Conservation (phyloP, 2,888 invertebrate genomes). For the Himalopsyche anomala region DNA sequence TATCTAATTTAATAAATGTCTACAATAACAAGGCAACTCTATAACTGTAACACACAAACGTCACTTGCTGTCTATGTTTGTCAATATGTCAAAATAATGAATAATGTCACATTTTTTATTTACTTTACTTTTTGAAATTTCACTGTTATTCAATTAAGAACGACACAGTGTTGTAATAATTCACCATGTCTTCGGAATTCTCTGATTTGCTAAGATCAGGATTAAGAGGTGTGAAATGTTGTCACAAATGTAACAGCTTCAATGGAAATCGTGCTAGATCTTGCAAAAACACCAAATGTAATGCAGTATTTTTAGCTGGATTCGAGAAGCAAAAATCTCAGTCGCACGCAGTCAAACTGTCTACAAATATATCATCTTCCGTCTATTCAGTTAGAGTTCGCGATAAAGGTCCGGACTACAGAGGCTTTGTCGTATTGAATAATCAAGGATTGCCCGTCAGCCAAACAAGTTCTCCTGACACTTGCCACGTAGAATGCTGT, state of each 20-base stretch:
- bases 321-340: constrained; percentile 67
- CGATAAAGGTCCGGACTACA: constrained; percentile 82
- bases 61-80: not conserved
- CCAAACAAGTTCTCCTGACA: not conserved
- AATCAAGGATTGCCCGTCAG: constrained; percentile 36
- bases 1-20: too few species aligned
- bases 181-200: not conserved
- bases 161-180: not conserved
- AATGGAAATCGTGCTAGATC: constrained; percentile 86
- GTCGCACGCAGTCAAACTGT: constrained; percentile 69
- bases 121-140: not conserved
- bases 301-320: constrained; percentile 66
- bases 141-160: not conserved
- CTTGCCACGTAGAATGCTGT: constrained; percentile 41
- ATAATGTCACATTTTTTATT: not conserved
- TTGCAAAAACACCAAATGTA: constrained; percentile 84
- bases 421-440: constrained; percentile 84
- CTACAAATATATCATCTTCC: constrained; percentile 79
- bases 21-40: too few species aligned
- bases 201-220: not conserved
- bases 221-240: constrained; percentile 82
- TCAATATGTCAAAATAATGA: not conserved
- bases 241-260: constrained; percentile 84
- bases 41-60: too few species aligned
- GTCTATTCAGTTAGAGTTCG: constrained; percentile 83